phyloP scores from a whole-genome alignment of 2,888 invertebrate species.

The Pycnomerus fuliginosus region DNA sequence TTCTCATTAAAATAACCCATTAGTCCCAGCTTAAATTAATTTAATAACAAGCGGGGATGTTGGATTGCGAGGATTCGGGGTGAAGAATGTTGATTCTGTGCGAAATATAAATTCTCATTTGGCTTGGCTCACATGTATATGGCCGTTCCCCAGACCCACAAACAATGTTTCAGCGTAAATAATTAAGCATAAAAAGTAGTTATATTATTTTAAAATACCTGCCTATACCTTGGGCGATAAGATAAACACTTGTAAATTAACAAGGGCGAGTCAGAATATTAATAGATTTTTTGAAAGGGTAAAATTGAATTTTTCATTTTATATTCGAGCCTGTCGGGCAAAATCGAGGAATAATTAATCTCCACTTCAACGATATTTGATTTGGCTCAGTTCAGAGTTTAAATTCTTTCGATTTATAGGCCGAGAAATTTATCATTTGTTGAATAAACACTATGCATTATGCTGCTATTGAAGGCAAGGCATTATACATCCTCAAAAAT shows the following conservation, averaged over 20 bases:
- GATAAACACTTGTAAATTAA: too few species aligned
- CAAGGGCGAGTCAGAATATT: constrained; percentile 9
- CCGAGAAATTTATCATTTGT: too few species aligned
- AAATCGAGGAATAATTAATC: too few species aligned
- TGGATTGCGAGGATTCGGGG: neutral
- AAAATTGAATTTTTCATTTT: neutral
- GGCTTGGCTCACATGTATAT: too few species aligned
- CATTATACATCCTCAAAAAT: too few species aligned
- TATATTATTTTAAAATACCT: constrained; percentile 17
- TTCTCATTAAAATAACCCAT: neutral
- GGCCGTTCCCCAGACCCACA: constrained; percentile 12
- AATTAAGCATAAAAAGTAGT: constrained; percentile 12
- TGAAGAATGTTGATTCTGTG: constrained; percentile 8
- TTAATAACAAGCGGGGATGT: constrained; percentile 9
- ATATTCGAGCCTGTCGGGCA: too few species aligned
- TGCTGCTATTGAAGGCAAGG: too few species aligned
- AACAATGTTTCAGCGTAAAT: constrained; percentile 18
- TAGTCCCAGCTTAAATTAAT: constrained; percentile 1
- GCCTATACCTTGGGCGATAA: too few species aligned
- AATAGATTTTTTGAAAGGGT: constrained; percentile 1
- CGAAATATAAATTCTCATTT: constrained; percentile 21
- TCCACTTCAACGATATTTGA: too few species aligned
- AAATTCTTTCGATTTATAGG: too few species aligned
- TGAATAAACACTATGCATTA: too few species aligned
- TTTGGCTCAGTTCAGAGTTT: too few species aligned